Conservation (phyloP, 1,140 invertebrate genomes). For the Caenorhabditis remanei region DNA sequence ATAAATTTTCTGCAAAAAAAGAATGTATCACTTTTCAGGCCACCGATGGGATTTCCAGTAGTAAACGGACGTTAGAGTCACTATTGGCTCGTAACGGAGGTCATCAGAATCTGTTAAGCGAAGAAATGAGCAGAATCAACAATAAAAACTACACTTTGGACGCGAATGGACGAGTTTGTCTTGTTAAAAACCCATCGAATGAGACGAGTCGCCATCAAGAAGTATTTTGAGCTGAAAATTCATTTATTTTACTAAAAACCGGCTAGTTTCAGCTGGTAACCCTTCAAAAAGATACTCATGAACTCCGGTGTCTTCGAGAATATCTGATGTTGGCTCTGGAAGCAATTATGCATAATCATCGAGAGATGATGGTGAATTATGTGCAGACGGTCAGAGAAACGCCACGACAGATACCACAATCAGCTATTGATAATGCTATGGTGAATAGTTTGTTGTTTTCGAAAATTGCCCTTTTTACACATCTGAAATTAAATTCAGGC, state of each 20-base stretch:
- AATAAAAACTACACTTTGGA: constrained; percentile 47
- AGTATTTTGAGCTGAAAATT: not conserved
- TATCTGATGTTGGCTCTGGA: constrained; percentile 37
- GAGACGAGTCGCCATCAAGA: constrained; percentile 8
- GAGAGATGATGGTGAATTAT: constrained; percentile 45
- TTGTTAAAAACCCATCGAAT: constrained; percentile 22
- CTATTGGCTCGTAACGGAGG: constrained; percentile 37
- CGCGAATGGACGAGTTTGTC: constrained; percentile 31
- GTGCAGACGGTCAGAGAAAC: constrained; percentile 1
- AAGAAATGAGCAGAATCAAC: not conserved
- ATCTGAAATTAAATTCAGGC: not conserved
- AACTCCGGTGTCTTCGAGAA: constrained; percentile 27
- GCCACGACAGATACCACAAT: constrained; percentile 4
- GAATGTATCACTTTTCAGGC: not conserved
- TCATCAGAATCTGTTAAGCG: constrained; percentile 8
- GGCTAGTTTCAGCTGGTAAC: not conserved
- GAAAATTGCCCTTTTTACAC: not conserved
- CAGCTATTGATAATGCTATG: constrained; percentile 20
- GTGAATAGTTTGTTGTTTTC: not conserved
- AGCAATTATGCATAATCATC: constrained; percentile 41
- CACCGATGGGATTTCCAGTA: constrained; percentile 11
- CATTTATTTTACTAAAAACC: not conserved
- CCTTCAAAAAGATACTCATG: constrained; percentile 34
- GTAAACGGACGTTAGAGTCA: constrained; percentile 22
- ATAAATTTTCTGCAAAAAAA: not conserved